phyloP scores from a whole-genome alignment of 2,888 invertebrate species.

The Emmelina monodactyla region DNA sequence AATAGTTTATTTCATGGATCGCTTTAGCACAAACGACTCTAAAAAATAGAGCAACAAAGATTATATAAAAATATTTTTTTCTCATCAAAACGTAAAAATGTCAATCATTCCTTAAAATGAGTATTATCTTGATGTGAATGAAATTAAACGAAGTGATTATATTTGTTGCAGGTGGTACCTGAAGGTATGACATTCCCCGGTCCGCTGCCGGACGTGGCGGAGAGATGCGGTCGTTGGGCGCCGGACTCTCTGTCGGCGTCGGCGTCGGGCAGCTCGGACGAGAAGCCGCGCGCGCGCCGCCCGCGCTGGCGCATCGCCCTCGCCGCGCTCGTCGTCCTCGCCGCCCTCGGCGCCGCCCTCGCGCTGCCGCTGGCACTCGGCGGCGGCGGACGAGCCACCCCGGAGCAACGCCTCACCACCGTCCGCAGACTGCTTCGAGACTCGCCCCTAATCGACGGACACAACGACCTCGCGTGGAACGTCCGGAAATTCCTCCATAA shows the following conservation, averaged over 20 bases:
- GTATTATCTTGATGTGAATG: too few species aligned
- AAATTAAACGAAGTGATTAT: too few species aligned
- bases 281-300: conserved; percentile 59
- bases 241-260: conserved; percentile 57
- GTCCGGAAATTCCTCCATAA: conserved; percentile 88
- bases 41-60: too few species aligned
- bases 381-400: conserved; percentile 55
- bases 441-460: conserved; percentile 79
- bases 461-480: conserved; percentile 91
- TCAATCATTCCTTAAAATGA: too few species aligned
- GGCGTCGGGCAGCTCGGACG: conserved; percentile 58
- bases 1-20: too few species aligned
- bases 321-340: conserved; percentile 66
- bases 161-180: conserved; percentile 51
- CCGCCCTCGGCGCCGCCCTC: conserved; percentile 65
- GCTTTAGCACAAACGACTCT: too few species aligned
- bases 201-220: conserved; percentile 60
- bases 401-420: conserved; percentile 71
- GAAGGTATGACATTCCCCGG: conserved; percentile 61
- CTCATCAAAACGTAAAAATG: too few species aligned
- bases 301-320: conserved; percentile 65
- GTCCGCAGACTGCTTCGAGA: conserved; percentile 72
- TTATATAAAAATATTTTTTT: too few species aligned
- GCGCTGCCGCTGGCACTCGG: conserved; percentile 65
- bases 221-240: conserved; percentile 61